Conservation (phyloP, 2,888 invertebrate genomes). For the Cylloceria caligata region DNA sequence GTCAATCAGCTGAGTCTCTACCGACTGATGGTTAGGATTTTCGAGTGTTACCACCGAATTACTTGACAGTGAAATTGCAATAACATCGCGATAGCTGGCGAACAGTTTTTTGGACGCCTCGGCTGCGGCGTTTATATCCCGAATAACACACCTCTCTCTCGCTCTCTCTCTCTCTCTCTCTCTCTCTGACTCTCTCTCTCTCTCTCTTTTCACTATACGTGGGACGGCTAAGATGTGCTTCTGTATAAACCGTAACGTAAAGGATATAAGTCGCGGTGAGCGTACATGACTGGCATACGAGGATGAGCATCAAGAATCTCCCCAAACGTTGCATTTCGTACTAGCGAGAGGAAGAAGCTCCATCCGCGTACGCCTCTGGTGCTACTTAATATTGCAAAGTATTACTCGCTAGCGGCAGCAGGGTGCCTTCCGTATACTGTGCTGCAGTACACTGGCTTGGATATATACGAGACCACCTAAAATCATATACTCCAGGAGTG, state of each 20-base stretch:
- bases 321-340: conserved; percentile 56
- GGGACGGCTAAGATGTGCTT: conserved; percentile 40
- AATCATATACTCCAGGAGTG: conserved; percentile 64
- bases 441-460: conserved; percentile 27
- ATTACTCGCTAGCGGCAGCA: conserved; percentile 71
- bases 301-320: conserved; percentile 51
- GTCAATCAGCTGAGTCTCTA: too few species aligned
- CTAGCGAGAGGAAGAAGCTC: conserved; percentile 59
- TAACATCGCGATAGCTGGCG: not conserved
- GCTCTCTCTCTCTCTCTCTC: too few species aligned
- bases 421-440: conserved; percentile 57
- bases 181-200: too few species aligned
- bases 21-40: not conserved
- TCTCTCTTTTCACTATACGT: conserved; percentile 34
- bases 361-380: conserved; percentile 67
- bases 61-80: not conserved
- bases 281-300: conserved; percentile 77
- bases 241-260: conserved; percentile 71
- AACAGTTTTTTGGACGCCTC: not conserved
- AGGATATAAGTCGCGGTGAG: conserved; percentile 77
- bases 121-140: not conserved
- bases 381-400: conserved; percentile 80
- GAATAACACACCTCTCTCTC: conserved; percentile 11
- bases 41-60: not conserved
- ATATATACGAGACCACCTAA: conserved; percentile 56